Base-by-base conservation (phyloP, 2,113 vertebrate genomes). In the Dipodomys stephensi region DNA sequence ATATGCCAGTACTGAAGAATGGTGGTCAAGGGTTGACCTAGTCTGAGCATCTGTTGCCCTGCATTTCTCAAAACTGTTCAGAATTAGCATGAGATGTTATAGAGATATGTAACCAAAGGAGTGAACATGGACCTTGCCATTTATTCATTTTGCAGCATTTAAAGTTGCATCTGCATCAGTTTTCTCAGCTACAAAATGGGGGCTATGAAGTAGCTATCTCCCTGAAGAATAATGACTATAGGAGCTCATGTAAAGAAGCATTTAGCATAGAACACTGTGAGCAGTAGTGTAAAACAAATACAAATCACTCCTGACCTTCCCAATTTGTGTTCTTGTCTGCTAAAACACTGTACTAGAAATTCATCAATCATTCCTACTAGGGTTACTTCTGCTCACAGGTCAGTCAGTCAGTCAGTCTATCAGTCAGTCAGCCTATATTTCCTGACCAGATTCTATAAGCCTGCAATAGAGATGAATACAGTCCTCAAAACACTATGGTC, bases 1-100 rank as follows among this genome's bases (percentile, higher is more conserved):
- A 78, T 0, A 18, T 4, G 53, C 4, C 46, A 74, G 60, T 68
- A 27, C 13, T 30, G 0, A 0, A 4, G 6, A 85, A 27, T 19
- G 25, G 87, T 1, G 22, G 46, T 32, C 68, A n/a, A 16, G 0
- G 39, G 28, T 0, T 57, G 27, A 62, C 2, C 44, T 53, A 4
- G 2, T 22, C 6, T 44, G 39, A 73, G 23, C 7, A 57, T 12
- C 32, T 28, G 0, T 49, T 65, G 64, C 35, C 53, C 62, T 3
- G 25, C 27, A 69, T 27, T 27, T 79, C 39, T 78, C 68, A 68
- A 19, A 92, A 87, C 53, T 0, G 57, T 22, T 88, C 80, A 65
- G 32, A 78, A 82, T 39, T 68, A 62, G 64, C 39, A 2, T 39
- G n/a, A 67, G 32, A 53, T 57, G 35, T 67, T 83, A 62, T 8